Base-by-base conservation (phyloP, 2,888 invertebrate genomes). In the Spilosoma lubricipeda region DNA sequence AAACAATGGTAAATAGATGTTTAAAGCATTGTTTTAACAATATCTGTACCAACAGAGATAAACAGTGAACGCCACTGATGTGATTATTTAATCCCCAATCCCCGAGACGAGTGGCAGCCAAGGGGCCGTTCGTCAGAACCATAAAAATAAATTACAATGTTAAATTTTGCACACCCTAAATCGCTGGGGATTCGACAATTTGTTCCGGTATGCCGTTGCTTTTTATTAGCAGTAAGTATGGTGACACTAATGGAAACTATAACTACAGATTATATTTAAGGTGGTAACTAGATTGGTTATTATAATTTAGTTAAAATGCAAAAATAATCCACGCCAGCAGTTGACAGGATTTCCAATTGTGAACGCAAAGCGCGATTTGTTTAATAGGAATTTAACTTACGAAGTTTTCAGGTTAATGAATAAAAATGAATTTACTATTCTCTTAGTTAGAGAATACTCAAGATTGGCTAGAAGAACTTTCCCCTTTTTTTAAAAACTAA, bases 131-230 rank as follows among this genome's bases (percentile, higher is more conserved):
- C 90, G 90, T 90, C 86, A 88, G 84, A 85, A 82, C 89, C 89
- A 94, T 95, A 94, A 95, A 94, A 95, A 95, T 94, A 95, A 95
- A 95, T 94, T 94, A 94, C 92, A 91, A 93, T 94, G 93, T 94
- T 92, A 93, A 94, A 94, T 93, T 94, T 91, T 90, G 91, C 92
- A 92, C 93, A 91, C 93, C 93, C 92, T 91, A 89, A 90, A 90
- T 90, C 89, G 89, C 89, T 80, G 85, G 93, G 93, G 94, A 91
- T 90, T 87, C 87, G 78, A 80, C 90, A 90, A 94, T 94, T 94
- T 89, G 94, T 93, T 93, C 90, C 93, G 91, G 89, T 82, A 83
- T 86, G 88, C 88, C 87, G 91, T 93, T 89, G 88, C 88, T 90
- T 93, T 93, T 93, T 93, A 92, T 91, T 92, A 89, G 89, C 88